A percentile compares a stretch with the other conserved stretches of the same genome.
phyloP scores from a whole-genome alignment of 2,113 vertebrate species.

The Hemibagrus wyckioides region DNA sequence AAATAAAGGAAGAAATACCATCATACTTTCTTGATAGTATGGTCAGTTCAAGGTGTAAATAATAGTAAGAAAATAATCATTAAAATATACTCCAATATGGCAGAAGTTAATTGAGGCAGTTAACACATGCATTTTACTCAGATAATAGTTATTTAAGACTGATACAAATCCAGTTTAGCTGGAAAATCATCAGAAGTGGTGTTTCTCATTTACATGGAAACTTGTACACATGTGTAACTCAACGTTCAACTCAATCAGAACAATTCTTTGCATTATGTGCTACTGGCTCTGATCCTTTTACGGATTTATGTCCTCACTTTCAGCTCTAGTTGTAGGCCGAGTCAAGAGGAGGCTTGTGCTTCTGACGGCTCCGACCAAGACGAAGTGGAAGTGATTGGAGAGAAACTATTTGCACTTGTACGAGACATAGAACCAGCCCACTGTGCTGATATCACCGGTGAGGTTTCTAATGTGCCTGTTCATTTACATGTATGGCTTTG shows the following conservation, averaged over 20 bases:
- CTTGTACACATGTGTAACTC: background rate
- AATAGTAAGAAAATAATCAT: background rate
- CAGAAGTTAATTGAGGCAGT: background rate
- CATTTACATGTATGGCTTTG: background rate
- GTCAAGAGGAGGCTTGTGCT: conserved; percentile 52
- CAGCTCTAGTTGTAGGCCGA: conserved; percentile 56
- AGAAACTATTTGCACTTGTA: conserved; percentile 73
- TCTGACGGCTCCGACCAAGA: conserved; percentile 68
- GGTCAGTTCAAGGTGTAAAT: background rate
- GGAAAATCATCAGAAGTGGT: background rate
- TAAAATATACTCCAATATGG: background rate
- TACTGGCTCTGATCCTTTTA: background rate
- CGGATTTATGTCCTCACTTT: background rate
- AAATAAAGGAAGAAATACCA: background rate
- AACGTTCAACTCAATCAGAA: background rate
- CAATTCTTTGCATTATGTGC: background rate
- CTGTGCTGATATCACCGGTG: conserved; percentile 77
- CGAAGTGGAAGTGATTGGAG: conserved; percentile 70
- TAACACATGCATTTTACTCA: background rate
- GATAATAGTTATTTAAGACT: background rate
- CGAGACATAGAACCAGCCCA: conserved; percentile 68
- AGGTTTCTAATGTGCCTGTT: conserved; percentile 10
- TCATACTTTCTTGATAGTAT: background rate
- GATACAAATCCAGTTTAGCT: background rate
- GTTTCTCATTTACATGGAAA: background rate